A percentile compares a stretch with the other conserved stretches of the same genome.
These are phyloP conservation scores for Pangasius sanitwongsei DNA, from an alignment of 2,797 vertebrate genomes.

Conservation along the genomic window DNA sequence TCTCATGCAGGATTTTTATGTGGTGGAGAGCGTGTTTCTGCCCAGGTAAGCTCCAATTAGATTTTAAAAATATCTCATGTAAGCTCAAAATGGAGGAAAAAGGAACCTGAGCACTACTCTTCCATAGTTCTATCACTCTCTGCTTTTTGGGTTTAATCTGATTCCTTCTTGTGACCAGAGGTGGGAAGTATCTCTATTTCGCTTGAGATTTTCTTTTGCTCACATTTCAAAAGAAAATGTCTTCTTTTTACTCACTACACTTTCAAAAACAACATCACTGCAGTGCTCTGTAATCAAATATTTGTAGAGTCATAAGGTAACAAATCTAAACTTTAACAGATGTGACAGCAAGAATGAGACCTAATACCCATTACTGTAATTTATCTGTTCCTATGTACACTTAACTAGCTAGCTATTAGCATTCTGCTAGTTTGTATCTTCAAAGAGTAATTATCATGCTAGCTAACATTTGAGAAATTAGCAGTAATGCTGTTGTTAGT, in stretches of 20 bases:
- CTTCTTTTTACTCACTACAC: not conserved
- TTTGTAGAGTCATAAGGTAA: not conserved
- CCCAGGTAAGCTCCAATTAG: constrained; percentile 83
- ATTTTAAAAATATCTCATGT: not conserved
- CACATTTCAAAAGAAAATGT: not conserved
- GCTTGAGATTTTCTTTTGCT: not conserved
- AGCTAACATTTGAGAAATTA: constrained; percentile 4
- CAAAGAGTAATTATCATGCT: not conserved
- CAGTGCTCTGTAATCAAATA: not conserved
- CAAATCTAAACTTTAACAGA: not conserved
- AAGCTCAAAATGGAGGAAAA: not conserved
- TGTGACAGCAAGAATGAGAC: not conserved
- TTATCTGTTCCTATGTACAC: not conserved
- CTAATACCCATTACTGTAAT: not conserved
- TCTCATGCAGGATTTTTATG: constrained; percentile 99
- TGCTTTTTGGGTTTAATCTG: not conserved
- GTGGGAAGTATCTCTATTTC: not conserved
- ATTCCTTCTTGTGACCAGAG: not conserved
- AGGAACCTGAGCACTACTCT: not conserved
- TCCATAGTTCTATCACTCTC: not conserved
- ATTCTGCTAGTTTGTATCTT: not conserved
- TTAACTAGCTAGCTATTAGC: not conserved
- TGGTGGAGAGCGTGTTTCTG: constrained; percentile 96
- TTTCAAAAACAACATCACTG: not conserved
- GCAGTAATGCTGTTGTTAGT: not conserved